These are phyloP conservation scores for Luffia ferchaultella DNA, from an alignment of 2,888 invertebrate genomes.

Conservation along the genomic window DNA sequence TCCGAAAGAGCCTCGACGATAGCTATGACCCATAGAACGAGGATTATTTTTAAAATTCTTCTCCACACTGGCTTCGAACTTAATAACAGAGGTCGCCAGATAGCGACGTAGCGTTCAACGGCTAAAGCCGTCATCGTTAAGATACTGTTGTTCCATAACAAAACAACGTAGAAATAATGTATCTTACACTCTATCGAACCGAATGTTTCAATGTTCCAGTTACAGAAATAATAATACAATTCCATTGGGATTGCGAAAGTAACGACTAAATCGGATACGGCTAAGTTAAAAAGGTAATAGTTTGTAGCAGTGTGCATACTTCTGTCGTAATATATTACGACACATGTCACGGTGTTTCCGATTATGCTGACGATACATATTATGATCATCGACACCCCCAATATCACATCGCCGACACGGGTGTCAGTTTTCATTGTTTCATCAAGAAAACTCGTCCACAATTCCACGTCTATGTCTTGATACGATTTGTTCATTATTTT, in stretches of 20 bases:
- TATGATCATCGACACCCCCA: conserved; percentile 13
- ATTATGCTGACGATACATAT: conserved; percentile 30
- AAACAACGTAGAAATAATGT: conserved; percentile 28
- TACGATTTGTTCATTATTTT: not conserved
- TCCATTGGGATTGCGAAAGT: conserved; percentile 35
- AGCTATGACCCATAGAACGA: conserved; percentile 29
- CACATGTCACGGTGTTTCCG: conserved; percentile 44
- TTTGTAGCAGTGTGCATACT: conserved; percentile 49
- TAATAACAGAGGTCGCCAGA: conserved; percentile 31
- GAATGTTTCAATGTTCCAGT: conserved; percentile 17
- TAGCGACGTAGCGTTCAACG: conserved; percentile 35
- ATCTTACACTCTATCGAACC: conserved; percentile 28
- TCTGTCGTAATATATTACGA: conserved; percentile 42
- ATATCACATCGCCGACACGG: not conserved
- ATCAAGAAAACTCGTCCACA: not conserved
- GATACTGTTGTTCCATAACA: conserved; percentile 35
- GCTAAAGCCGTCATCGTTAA: conserved; percentile 36
- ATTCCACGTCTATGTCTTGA: not conserved
- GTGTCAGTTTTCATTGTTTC: not conserved
- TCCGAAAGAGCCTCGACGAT: conserved; percentile 31
- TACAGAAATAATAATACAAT: conserved; percentile 20
- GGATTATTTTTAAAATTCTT: conserved; percentile 31
- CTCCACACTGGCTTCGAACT: conserved; percentile 26
- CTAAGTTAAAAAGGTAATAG: conserved; percentile 44
- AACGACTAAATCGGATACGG: conserved; percentile 40